Evolutionary conservation across 2,797 vertebrate genomes (phyloP).

Genomic region (Sebastes steindachneri): DNA sequence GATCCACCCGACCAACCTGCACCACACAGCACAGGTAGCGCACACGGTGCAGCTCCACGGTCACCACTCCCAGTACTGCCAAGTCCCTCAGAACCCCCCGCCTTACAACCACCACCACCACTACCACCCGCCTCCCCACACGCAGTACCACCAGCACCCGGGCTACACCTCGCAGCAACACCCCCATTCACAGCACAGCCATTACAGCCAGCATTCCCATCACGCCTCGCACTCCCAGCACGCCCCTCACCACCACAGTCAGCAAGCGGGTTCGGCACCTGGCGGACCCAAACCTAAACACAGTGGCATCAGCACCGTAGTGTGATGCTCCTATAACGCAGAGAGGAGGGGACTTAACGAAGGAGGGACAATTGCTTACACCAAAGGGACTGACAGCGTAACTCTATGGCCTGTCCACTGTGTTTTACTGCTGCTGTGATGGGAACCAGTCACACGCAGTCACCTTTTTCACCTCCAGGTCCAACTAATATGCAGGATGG

Average conservation of each 20-base stretch:
- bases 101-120: constrained; percentile 96
- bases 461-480: constrained; percentile 68
- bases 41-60: constrained; percentile 75
- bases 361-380: constrained; percentile 71
- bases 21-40: constrained; percentile 84
- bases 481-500: constrained; percentile 76
- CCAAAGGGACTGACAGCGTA: constrained; percentile 82
- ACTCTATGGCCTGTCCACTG: constrained; percentile 83
- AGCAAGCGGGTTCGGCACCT: constrained; percentile 81
- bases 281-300: constrained; percentile 92
- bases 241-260: constrained; percentile 79
- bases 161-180: constrained; percentile 74
- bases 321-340: constrained; percentile 79
- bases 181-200: constrained; percentile 73
- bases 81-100: constrained; percentile 89
- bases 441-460: constrained; percentile 65
- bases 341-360: constrained; percentile 39
- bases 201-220: constrained; percentile 82
- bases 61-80: constrained; percentile 88
- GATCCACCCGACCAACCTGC: constrained; percentile 84
- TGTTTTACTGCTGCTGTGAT: constrained; percentile 80
- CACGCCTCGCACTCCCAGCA: constrained; percentile 84
- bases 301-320: constrained; percentile 97
- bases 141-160: constrained; percentile 88
- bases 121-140: constrained; percentile 90